A percentile compares a stretch with the other conserved stretches of the same genome.
phyloP scores from a whole-genome alignment of 2,888 invertebrate species.

The Tipula vernalis region DNA sequence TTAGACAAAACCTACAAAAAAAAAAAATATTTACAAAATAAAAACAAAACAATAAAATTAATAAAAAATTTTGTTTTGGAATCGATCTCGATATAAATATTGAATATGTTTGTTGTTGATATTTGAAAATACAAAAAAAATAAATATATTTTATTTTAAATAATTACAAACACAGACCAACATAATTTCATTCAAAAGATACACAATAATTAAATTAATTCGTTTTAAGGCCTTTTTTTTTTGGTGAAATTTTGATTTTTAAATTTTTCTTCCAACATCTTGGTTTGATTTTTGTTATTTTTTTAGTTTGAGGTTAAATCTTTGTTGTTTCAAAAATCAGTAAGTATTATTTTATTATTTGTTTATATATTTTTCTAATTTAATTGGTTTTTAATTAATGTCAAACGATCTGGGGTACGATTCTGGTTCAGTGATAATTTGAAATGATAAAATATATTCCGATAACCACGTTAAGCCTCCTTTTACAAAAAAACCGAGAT shows the following conservation, averaged over 20 bases:
- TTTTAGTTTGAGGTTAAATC: background rate
- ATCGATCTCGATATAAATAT: background rate
- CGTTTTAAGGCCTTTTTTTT: background rate
- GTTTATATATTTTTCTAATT: too few relatives aligned
- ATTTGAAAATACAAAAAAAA: background rate
- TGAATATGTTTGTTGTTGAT: background rate
- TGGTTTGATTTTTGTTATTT: background rate
- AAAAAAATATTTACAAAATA: background rate
- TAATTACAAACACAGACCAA: background rate
- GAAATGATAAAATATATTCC: too few relatives aligned
- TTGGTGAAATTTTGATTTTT: background rate
- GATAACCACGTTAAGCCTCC: too few relatives aligned
- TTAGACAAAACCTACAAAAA: background rate
- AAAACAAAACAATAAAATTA: background rate
- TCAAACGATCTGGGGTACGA: too few relatives aligned
- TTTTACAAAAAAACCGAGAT: too few relatives aligned
- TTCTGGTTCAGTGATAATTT: too few relatives aligned
- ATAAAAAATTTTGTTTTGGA: background rate
- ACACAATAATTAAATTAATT: background rate
- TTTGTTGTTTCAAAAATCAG: background rate
- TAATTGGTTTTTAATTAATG: too few relatives aligned
- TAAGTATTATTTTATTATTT: background rate
- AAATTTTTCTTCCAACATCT: background rate
- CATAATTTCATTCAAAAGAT: background rate
- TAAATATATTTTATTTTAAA: background rate